Base-by-base conservation (phyloP, 2,888 invertebrate species). In the Alviniconcha strummeri region DNA sequence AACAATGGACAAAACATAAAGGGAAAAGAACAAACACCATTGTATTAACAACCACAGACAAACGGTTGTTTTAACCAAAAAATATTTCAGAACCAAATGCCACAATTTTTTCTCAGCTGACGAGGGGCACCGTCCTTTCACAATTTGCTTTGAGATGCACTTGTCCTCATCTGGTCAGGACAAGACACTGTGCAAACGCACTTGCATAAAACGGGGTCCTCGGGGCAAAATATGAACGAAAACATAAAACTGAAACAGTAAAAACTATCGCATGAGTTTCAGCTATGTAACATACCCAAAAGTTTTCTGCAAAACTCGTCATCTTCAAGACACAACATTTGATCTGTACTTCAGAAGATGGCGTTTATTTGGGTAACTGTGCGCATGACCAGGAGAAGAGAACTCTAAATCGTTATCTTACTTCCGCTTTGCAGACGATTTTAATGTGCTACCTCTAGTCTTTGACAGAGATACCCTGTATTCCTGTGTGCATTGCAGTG, bases 301-400 rank as follows among this genome's bases (percentile, higher is more conserved):
- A 92, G 84, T 91, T 89, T 84, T 92, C 92, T 77, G 90, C 90
- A 90, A 92, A 92, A 86, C 90, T 89, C 83, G 91, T 88, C 91
- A 92, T 92, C 69, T 55, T 81, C 69, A 5, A 19, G 36, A 64
- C 75, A 15, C 76, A 60, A 75, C 84, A 64, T 84, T 81, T 52
- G 81, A 36, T 86, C 87, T 86, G 84, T 83, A 85, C 84, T 83
- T 79, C 83, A 74, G 83, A 83, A 92, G 88, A 91, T 91, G 91
- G 91, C 91, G 92, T 89, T 89, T 91, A 89, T 90, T 91, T 90
- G 88, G 89, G 88, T 85, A 84, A 72, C 57, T 83, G 60, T 87
- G 89, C 91, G 91, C 91, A 90, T 91, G 92, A 89, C 81, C 55
- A 84, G 64, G 84, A 89, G 88, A 52, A 82, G 75, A 56, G 72